phyloP scores from a whole-genome alignment of 1,140 invertebrate genomes.

The Anastrepha ludens region DNA sequence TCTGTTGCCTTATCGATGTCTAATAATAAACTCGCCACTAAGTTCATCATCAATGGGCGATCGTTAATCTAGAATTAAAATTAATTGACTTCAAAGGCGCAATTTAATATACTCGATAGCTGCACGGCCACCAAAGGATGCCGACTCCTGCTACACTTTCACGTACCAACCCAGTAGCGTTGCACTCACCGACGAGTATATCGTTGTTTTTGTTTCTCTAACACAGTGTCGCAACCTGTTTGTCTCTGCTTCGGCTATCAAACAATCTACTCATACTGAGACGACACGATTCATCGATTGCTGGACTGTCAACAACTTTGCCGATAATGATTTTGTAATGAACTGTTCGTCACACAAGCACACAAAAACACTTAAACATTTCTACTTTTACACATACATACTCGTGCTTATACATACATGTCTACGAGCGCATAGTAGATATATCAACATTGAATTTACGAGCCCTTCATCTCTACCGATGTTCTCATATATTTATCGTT shows the following conservation, averaged over 20 bases:
- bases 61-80: conserved; percentile 46
- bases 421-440: too few species aligned
- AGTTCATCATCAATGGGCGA: neutral
- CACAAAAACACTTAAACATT: neutral
- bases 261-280: neutral
- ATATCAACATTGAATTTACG: neutral
- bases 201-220: neutral
- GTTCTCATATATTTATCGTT: neutral
- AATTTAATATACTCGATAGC: conserved; percentile 10
- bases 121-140: neutral
- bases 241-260: neutral
- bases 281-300: conserved; percentile 9
- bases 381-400: too few species aligned
- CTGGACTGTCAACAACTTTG: conserved; percentile 46
- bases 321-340: conserved; percentile 50
- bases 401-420: neutral
- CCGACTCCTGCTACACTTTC: neutral
- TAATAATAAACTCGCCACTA: conserved; percentile 12
- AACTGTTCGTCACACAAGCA: neutral
- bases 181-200: neutral
- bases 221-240: neutral
- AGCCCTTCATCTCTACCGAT: neutral
- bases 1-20: neutral
- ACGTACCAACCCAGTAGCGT: neutral
- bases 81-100: conserved; percentile 39